phyloP scores from a whole-genome alignment of 1,140 invertebrate species.

The Drosophila neocordata region DNA sequence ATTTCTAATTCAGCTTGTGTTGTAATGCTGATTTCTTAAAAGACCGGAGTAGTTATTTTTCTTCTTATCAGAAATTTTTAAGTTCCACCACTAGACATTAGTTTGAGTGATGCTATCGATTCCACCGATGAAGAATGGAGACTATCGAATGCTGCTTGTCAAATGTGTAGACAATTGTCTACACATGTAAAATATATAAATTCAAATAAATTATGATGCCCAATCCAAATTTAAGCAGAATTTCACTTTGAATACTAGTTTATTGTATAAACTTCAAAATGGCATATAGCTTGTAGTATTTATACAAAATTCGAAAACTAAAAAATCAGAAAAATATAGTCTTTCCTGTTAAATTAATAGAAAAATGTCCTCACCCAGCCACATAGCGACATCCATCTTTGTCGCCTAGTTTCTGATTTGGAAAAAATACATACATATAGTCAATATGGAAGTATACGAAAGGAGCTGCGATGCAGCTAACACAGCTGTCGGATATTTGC shows the following conservation, averaged over 20 bases:
- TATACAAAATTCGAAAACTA: not conserved
- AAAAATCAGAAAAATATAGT: not conserved
- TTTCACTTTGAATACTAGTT: not conserved
- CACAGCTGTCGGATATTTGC: constrained; percentile 22
- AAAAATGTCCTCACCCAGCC: constrained; percentile 28
- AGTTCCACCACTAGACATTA: not conserved
- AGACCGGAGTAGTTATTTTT: not conserved
- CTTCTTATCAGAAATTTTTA: not conserved
- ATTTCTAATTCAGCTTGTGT: not conserved
- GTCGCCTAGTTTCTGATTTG: constrained; percentile 23
- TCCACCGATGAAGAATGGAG: not conserved
- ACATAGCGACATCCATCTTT: not conserved
- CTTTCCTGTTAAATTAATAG: not conserved
- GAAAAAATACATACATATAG: not conserved
- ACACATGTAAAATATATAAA: not conserved
- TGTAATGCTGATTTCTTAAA: not conserved
- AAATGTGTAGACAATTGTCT: not conserved
- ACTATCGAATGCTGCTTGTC: not conserved
- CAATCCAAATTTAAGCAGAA: not conserved
- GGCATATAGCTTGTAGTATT: not conserved
- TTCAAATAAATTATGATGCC: not conserved
- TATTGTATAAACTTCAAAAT: not conserved
- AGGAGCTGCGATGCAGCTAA: constrained; percentile 4
- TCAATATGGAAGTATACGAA: constrained; percentile 38
- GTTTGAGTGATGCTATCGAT: not conserved